Evolutionary conservation across 2,888 invertebrate genomes (phyloP), one percentile per base, ranked within the genome.

Genomic region (Cheilosia scutellata): DNA sequence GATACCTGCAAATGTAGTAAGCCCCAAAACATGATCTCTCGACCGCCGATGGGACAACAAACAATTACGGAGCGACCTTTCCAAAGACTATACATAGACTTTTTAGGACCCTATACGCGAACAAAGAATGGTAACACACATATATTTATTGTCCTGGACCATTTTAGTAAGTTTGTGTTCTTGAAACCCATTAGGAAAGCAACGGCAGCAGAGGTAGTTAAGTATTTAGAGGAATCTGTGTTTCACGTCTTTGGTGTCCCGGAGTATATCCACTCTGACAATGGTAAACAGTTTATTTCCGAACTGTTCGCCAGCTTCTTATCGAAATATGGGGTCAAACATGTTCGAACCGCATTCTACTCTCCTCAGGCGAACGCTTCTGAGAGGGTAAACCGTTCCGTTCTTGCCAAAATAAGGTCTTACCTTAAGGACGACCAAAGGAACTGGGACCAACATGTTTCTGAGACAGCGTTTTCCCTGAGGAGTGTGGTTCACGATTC

Each of bases 341-440:
- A 82, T 25, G 16, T 82, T 4, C 75, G 71, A n/a, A 80, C 77
- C 4, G 87, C 75, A 0, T 60, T 78, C 6, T 83, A 80, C 16
- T 65, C 66, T 7, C 77, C 83, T 0, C 79, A 84, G 16, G 72
- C 82, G 1, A 82, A 88, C 33, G 78, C 71, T 0, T 86, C 80
- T 0, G 76, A 80, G 5, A 42, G 42, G 5, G 42, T 37, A 11
- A 42, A 42, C n/a, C 13, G 42, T 37, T 37, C 33, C 0, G 33
- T 37, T 9, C 33, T 37, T 3, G 11, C 33, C 33, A 37, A 37
- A 37, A 42, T 42, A n/a, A n/a, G 42, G 42, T 42, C 33, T 4
- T 37, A 37, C 33, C 2, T 37, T 3, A 37, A 37, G 11, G 33
- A 37, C 2, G 33, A 37, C 33, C 33, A 37, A 37, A 11, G 33